Evolutionary conservation across 2,113 vertebrate species (phyloP), one percentile per base, ranked within the genome.

Genomic region (Lampris incognitus): DNA sequence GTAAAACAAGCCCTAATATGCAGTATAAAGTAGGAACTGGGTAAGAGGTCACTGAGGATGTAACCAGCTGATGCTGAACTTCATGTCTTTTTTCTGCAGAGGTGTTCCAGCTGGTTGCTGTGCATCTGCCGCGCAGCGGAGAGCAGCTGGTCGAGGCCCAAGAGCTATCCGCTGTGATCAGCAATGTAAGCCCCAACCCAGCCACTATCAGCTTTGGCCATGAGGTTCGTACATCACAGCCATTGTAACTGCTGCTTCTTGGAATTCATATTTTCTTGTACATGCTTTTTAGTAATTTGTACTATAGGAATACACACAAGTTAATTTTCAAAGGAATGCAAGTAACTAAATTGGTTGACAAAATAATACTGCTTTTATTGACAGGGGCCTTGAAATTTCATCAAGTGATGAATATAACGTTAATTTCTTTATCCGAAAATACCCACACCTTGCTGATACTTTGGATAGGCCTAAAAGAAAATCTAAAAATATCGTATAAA

Each of bases 41-140:
- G 72, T 71, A 2, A 76, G 42, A 81, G 77, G 80, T 87, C 74
- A 69, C 58, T 55, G 2, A n/a, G 54, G 52, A 42, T 67, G 54
- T 44, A 50, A 41, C 9, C 66, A 36, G 13, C 66, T 64, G 42
- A 50, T 70, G 63, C 81, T 44, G 79, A 11, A 56, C 11, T 79
- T 9, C 52, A 5, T 58, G 13, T 74, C 24, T 24, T 24, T 39
- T 81, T 1, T 41, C 1, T 10, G 9, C 87, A 99, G 98, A 95
- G 79, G 13, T 49, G 1, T 97, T 94, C 92, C 96, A 98, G 63
- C 89, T 99, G 81, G 93, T 95, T 40, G 95, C 95, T 0, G 72
- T 97, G 40, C 93, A 93, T 73, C 89, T 98, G 66, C 91, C 97
- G 2, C 96, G 93, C 90, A 91, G 87, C 3, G 69, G 92, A 36